Percentiles rank a stretch among this genome's conserved stretches.
Conservation (phyloP, 2,888 invertebrate genomes). For the Prenolepis imparis region DNA sequence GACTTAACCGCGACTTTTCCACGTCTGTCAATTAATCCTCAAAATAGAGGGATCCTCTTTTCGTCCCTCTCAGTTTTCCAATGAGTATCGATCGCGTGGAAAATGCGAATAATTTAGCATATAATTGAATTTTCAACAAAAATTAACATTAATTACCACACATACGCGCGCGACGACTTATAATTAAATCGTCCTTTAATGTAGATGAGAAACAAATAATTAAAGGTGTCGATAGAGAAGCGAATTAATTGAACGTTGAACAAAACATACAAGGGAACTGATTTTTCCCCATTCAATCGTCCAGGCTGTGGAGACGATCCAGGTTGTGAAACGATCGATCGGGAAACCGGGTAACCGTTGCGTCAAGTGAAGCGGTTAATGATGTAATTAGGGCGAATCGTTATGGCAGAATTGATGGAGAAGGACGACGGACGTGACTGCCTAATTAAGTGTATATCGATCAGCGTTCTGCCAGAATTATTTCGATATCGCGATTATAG, state of each 20-base stretch:
- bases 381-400: conserved; percentile 14
- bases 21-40: conserved; percentile 19
- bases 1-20: conserved; percentile 5
- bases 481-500: neutral
- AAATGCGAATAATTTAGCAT: neutral
- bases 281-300: conserved; percentile 16
- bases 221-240: neutral
- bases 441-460: conserved; percentile 27
- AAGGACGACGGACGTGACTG: neutral
- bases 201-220: neutral
- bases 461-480: neutral
- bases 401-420: neutral
- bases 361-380: conserved; percentile 16
- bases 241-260: conserved; percentile 8
- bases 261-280: neutral
- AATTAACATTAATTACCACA: conserved; percentile 4
- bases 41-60: neutral
- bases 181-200: conserved; percentile 2
- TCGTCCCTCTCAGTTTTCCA: neutral
- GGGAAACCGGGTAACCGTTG: neutral
- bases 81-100: neutral
- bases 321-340: neutral
- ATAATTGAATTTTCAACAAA: conserved; percentile 17
- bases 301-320: neutral
- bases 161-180: neutral